Evolutionary conservation across 2,888 invertebrate genomes (phyloP).

Genomic region (Melolontha melolontha): DNA sequence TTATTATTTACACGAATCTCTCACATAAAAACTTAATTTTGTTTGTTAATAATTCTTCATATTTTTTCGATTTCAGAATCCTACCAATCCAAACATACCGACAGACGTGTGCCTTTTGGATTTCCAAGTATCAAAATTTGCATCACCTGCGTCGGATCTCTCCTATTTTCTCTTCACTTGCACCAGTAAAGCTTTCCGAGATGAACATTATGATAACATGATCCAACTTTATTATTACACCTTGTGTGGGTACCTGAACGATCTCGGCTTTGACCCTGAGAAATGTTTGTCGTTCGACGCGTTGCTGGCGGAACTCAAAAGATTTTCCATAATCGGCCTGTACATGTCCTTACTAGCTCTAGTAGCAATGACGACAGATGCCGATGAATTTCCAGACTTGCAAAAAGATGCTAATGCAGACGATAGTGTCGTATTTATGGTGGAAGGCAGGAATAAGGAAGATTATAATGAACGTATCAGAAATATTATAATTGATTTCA

Average conservation of each 20-base stretch:
- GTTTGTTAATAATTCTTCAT: no score
- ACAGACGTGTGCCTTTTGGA: constrained; percentile 53
- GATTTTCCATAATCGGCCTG: constrained; percentile 52
- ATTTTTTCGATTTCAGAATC: constrained; percentile 33
- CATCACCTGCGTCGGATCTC: constrained; percentile 55
- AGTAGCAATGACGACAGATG: constrained; percentile 49
- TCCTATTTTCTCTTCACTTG: constrained; percentile 57
- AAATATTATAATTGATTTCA: constrained; percentile 43
- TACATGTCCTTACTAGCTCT: constrained; percentile 45
- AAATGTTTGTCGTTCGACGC: constrained; percentile 52
- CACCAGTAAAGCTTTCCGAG: constrained; percentile 52
- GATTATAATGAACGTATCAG: constrained; percentile 44
- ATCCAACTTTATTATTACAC: constrained; percentile 56
- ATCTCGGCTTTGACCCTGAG: constrained; percentile 53
- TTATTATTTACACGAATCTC: no score
- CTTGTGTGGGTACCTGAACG: constrained; percentile 48
- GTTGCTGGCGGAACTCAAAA: constrained; percentile 52
- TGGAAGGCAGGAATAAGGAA: constrained; percentile 42
- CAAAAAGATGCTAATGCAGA: constrained; percentile 16
- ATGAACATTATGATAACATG: constrained; percentile 53
- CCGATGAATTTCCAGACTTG: constrained; percentile 52
- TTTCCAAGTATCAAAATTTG: constrained; percentile 52
- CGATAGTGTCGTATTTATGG: constrained; percentile 11
- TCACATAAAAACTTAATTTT: no score
- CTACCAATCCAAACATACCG: constrained; percentile 39